Evolutionary conservation across 2,797 vertebrate species (phyloP), one percentile per base, ranked within the genome.

Genomic region (Tokudaia tokunoshimensis): DNA sequence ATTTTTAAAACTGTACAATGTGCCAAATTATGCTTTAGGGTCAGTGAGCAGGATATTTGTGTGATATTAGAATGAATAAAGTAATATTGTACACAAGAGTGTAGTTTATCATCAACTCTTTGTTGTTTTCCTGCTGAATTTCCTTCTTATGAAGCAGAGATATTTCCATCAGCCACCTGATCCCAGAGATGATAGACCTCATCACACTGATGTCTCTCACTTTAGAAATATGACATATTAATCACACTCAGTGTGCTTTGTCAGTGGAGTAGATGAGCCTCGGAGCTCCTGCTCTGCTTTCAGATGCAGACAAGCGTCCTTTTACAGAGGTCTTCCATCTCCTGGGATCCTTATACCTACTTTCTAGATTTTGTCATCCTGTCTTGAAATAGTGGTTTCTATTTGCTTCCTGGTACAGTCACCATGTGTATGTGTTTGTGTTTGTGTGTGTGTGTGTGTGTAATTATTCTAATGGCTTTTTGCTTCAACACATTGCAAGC

Each of bases 261-360:
- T 22, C 44, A 34, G 6, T 26, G 20, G n/a, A 37, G 20, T 4
- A 79, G 52, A 61, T 70, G 82, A 74, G 1, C 20, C 91, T 14
- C 75, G 24, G 2, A 89, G 2, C 22, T 88, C 9, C 76, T 50
- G 0, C 82, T 47, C 3, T 52, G 75, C 31, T n/a, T 89, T 13
- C 76, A 63, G 5, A 90, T 19, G 61, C 1, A 86, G 22, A 37
- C n/a, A 6, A 72, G 4, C 76, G 31, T 72, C 52, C 4, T 72
- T 19, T 34, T 20, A 52, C 0, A 3, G 17, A 37, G 85, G 4
- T 31, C 19, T 2, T 31, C 9, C 5, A 72, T 10, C 24, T 6
- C 24, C 11, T 6, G 57, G 12, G 13, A 3, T 15, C 11, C 4
- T 34, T 7, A 24, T 4, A 29, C 26, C 6, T 17, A 0, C 0